phyloP scores from a whole-genome alignment of 2,797 vertebrate species.

The Thamnophis elegans region DNA sequence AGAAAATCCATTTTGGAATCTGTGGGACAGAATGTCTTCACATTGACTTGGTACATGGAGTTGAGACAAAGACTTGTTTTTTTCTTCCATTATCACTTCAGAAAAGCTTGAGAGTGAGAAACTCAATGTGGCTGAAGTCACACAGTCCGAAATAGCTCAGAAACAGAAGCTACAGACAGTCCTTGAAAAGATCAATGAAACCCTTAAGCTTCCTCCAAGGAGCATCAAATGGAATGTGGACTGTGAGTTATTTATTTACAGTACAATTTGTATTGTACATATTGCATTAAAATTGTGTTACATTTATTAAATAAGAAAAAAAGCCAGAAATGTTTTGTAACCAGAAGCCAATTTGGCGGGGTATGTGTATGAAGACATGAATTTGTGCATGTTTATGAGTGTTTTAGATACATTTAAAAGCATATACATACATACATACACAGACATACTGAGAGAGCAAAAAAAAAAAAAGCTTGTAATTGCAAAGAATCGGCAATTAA shows the following conservation, averaged over 20 bases:
- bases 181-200: constrained; percentile 95
- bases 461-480: not conserved
- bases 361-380: not conserved
- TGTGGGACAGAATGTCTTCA: constrained; percentile 14
- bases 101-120: constrained; percentile 96
- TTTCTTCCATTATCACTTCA: constrained; percentile 62
- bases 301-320: not conserved
- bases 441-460: not conserved
- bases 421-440: not conserved
- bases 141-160: constrained; percentile 97
- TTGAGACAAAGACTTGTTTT: constrained; percentile 20
- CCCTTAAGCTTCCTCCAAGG: constrained; percentile 89
- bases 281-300: constrained; percentile 2
- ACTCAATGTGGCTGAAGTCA: constrained; percentile 96
- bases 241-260: constrained; percentile 77
- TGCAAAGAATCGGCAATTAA: not conserved
- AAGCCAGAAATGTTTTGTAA: not conserved
- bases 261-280: not conserved
- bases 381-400: not conserved
- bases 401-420: not conserved
- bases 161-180: constrained; percentile 98
- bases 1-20: constrained; percentile 1
- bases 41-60: constrained; percentile 9
- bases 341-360: not conserved
- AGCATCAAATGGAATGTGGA: constrained; percentile 97